Evolutionary conservation across 2,113 vertebrate genomes (phyloP).

Genomic region (Odontesthes bonariensis): DNA sequence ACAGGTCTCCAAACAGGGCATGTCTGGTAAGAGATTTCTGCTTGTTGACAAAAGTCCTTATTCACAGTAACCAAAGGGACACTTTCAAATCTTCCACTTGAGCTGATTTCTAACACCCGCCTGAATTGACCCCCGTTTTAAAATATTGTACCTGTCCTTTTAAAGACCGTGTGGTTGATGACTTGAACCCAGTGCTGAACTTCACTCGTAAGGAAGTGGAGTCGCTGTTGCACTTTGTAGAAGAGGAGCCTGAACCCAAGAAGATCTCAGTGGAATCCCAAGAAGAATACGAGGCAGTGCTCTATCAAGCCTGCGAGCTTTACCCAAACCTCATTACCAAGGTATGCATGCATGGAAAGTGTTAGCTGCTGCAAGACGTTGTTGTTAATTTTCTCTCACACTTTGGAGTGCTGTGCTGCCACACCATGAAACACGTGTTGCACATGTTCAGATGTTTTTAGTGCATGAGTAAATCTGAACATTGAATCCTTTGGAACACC

Average conservation of each 20-base stretch:
- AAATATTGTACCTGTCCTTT: constrained; percentile 14
- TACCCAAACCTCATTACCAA: constrained; percentile 97
- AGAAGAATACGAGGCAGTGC: constrained; percentile 87
- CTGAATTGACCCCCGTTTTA: background rate
- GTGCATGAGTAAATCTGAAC: background rate
- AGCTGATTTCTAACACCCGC: background rate
- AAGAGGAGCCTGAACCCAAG: constrained; percentile 89
- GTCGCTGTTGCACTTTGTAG: constrained; percentile 97
- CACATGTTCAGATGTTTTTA: background rate
- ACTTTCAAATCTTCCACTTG: background rate
- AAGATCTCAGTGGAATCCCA: constrained; percentile 64
- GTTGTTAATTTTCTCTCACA: too few species aligned
- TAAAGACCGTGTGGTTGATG: constrained; percentile 96
- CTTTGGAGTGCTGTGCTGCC: background rate
- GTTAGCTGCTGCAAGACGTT: background rate
- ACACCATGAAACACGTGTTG: background rate
- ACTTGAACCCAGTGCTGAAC: constrained; percentile 96
- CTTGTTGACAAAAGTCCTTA: background rate
- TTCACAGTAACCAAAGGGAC: background rate
- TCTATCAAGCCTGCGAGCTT: constrained; percentile 88
- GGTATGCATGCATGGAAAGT: constrained; percentile 75
- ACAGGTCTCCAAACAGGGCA: constrained; percentile 98
- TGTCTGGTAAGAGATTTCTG: constrained; percentile 88
- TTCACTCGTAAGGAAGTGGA: constrained; percentile 98
- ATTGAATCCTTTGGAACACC: background rate